Evolutionary conservation across 2,113 vertebrate genomes (phyloP).

Genomic region (Kryptolebias marmoratus): DNA sequence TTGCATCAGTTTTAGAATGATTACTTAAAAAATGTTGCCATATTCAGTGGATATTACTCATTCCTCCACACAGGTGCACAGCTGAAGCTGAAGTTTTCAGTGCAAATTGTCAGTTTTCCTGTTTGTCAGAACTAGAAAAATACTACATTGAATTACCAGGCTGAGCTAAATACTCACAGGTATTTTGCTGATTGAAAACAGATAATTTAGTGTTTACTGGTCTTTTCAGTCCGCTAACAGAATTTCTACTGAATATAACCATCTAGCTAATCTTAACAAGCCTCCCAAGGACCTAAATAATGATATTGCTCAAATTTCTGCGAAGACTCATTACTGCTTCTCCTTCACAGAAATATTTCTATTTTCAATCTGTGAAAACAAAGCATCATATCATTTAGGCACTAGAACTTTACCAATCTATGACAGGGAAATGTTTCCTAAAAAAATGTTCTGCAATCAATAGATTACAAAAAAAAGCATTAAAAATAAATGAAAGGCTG

Average conservation of each 20-base stretch:
- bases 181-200: not conserved
- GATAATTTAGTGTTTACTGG: not conserved
- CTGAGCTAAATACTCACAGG: no score
- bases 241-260: no score
- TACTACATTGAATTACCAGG: not conserved
- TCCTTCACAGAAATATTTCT: not conserved
- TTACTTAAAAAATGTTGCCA: not conserved
- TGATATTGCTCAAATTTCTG: no score
- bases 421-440: no score
- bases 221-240: no score
- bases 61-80: not conserved
- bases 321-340: no score
- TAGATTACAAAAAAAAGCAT: no score
- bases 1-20: constrained; percentile 2
- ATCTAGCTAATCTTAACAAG: no score
- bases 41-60: not conserved
- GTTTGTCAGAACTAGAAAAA: not conserved
- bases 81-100: not conserved
- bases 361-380: not conserved
- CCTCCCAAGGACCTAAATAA: no score
- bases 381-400: not conserved
- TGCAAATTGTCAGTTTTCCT: not conserved
- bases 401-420: no score
- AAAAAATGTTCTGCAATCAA: no score
- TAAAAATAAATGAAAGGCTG: no score